Conservation (phyloP, 2,888 invertebrate genomes). For the Adineta ricciae region DNA sequence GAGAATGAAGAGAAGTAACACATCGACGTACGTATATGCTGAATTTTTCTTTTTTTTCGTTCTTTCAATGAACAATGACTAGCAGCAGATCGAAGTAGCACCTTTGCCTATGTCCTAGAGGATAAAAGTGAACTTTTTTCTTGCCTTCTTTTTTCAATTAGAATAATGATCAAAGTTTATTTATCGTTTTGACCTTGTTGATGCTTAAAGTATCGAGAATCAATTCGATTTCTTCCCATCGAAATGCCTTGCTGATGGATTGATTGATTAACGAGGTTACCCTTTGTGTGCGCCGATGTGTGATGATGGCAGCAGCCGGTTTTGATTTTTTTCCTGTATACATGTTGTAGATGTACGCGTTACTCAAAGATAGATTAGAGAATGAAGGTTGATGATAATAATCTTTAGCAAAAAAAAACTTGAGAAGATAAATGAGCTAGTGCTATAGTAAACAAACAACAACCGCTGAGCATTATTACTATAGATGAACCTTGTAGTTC, state of each 20-base stretch:
- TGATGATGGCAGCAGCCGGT: background rate
- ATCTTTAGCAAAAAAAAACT: background rate
- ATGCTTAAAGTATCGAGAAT: background rate
- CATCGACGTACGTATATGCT: background rate
- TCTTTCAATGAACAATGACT: background rate
- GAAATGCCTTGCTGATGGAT: background rate
- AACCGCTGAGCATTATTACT: background rate
- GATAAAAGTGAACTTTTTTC: background rate
- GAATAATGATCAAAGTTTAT: background rate
- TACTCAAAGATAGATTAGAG: background rate
- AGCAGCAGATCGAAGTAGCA: background rate
- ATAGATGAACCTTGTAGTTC: background rate
- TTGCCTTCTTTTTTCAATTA: background rate
- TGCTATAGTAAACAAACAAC: background rate
- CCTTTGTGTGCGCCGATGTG: background rate
- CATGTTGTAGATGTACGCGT: background rate
- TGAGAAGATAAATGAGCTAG: background rate
- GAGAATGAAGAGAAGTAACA: background rate
- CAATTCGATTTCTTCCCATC: background rate
- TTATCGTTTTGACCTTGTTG: background rate
- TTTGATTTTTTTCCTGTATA: background rate
- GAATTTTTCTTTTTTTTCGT: background rate
- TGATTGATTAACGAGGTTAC: background rate
- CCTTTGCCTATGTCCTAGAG: background rate
- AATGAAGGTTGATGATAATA: slow-evolving; percentile 3